Conservation (phyloP, 2,113 vertebrate genomes). For the Herpetotheres cachinnans region DNA sequence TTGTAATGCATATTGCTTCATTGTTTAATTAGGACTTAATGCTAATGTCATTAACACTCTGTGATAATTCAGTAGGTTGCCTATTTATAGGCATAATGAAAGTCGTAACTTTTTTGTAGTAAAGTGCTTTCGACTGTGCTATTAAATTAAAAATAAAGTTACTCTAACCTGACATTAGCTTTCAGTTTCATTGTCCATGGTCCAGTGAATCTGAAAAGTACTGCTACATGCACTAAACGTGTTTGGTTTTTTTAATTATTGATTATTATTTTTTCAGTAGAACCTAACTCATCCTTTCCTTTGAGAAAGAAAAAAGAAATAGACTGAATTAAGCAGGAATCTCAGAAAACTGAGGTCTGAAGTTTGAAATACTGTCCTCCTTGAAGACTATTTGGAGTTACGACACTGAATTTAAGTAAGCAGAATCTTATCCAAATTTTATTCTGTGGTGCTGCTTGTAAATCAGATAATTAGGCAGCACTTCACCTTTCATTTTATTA, state of each 20-base stretch:
- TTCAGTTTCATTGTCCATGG: background rate
- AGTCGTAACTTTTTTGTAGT: background rate
- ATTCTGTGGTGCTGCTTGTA: background rate
- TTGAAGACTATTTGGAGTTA: background rate
- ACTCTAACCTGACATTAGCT: background rate
- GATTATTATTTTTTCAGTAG: background rate
- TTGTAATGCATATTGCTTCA: constrained; percentile 37
- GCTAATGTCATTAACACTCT: constrained; percentile 60
- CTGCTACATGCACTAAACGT: background rate
- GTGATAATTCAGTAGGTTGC: constrained; percentile 26
- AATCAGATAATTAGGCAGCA: background rate
- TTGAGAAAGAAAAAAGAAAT: background rate
- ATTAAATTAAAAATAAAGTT: constrained; percentile 44
- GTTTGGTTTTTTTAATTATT: rapidly evolving
- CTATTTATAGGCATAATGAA: constrained; percentile 62
- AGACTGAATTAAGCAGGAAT: background rate
- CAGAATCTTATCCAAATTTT: background rate
- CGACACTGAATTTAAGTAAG: background rate
- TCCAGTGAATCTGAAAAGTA: constrained; percentile 7
- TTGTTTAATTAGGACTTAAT: constrained; percentile 70
- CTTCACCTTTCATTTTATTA: background rate
- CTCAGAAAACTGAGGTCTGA: background rate
- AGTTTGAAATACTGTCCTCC: background rate
- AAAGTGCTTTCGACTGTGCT: constrained; percentile 37
- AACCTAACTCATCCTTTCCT: background rate